phyloP scores from a whole-genome alignment of 2,113 vertebrate genomes.

The Melozone crissalis region DNA sequence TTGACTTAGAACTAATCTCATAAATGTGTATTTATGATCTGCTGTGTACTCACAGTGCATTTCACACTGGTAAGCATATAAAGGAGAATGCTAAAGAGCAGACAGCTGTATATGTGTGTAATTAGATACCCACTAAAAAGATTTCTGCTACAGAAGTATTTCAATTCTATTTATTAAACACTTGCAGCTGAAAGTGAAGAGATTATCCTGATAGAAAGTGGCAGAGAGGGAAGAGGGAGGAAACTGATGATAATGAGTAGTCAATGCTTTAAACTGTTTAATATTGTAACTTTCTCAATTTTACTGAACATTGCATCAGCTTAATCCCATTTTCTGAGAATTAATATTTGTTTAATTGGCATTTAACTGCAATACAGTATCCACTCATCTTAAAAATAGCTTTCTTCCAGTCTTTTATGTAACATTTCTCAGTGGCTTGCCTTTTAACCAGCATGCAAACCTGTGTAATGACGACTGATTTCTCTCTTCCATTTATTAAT shows the following conservation, averaged over 20 bases:
- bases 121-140: slow-evolving; percentile 22
- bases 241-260: neutral
- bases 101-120: neutral
- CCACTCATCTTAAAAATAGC: slow-evolving; percentile 44
- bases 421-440: slow-evolving; percentile 19
- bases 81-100: slow-evolving; percentile 9
- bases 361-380: slow-evolving; percentile 15
- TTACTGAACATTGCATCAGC: slow-evolving; percentile 46
- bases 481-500: neutral
- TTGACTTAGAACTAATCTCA: slow-evolving; percentile 22
- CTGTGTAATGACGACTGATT: neutral
- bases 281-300: slow-evolving; percentile 37
- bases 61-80: slow-evolving; percentile 5
- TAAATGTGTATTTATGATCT: slow-evolving; percentile 23
- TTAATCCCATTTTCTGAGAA: slow-evolving; percentile 32
- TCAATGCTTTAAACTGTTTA: slow-evolving; percentile 9
- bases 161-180: slow-evolving; percentile 38
- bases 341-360: slow-evolving; percentile 47
- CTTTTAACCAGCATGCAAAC: slow-evolving; percentile 19
- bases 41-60: neutral
- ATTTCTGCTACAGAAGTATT: slow-evolving; percentile 35
- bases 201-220: neutral
- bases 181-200: neutral
- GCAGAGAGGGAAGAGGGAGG: neutral
- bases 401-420: slow-evolving; percentile 3